Evolutionary conservation across 2,888 invertebrate genomes (phyloP).

Genomic region (Phortica magna): DNA sequence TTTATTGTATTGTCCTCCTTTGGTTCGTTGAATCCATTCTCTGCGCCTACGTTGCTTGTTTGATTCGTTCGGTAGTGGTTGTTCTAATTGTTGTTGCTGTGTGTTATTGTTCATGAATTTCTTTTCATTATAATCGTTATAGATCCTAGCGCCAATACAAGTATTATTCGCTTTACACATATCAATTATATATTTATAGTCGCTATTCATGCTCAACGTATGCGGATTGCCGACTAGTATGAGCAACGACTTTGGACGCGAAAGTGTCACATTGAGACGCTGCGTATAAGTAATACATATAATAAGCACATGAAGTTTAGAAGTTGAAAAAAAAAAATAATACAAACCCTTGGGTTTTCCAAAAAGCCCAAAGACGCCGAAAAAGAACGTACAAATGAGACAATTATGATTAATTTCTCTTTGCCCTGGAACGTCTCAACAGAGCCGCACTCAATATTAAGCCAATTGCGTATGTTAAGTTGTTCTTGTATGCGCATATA

Average conservation of each 20-base stretch:
- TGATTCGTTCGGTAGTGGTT: neutral
- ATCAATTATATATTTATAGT: constrained; percentile 67
- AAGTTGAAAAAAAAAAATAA: neutral
- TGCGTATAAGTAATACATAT: constrained; percentile 72
- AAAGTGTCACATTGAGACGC: constrained; percentile 83
- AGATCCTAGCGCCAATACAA: constrained; percentile 56
- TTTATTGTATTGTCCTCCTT: constrained; percentile 34
- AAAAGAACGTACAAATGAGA: constrained; percentile 85
- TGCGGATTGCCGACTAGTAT: constrained; percentile 80
- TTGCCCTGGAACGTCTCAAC: constrained; percentile 94
- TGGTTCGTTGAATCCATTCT: constrained; percentile 38
- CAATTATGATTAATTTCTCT: constrained; percentile 88
- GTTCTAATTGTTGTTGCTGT: neutral
- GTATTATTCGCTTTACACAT: constrained; percentile 61
- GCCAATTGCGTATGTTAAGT: constrained; percentile 64
- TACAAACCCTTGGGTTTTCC: constrained; percentile 68
- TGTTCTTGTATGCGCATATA: constrained; percentile 76
- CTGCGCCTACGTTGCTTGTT: too few species aligned
- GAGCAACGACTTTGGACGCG: constrained; percentile 81
- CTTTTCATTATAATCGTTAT: constrained; percentile 45
- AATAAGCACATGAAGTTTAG: constrained; percentile 61
- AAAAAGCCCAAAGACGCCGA: constrained; percentile 70
- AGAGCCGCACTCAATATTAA: constrained; percentile 85
- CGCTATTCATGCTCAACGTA: constrained; percentile 70
- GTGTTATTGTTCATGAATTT: constrained; percentile 28